Base-by-base conservation (phyloP, 2,888 invertebrate species). In the Zootermopsis nevadensis region DNA sequence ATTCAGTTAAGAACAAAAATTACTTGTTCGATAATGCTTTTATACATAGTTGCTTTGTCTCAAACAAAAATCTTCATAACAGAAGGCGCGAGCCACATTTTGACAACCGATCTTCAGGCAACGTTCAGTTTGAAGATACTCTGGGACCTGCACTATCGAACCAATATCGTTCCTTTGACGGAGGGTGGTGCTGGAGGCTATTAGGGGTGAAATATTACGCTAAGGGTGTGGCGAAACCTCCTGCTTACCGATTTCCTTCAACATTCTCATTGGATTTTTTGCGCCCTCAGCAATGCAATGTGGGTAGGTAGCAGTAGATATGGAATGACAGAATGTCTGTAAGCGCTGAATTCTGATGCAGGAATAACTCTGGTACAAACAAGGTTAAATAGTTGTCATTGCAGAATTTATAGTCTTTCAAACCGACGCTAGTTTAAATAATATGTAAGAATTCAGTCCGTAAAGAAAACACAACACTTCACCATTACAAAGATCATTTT, bases 161-260 rank as follows among this genome's bases (percentile, higher is more conserved):
- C 67, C 83, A 76, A 80, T 83, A 83, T 83, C 83, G 83, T 72
- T 72, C 33, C 72, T 72, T 31, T 33, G 33, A 33, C 27, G 53
- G 30, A 35, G 35, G 77, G 77, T 74, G 77, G 53, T 53, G 77
- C 60, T 77, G 80, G 66, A 69, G 80, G 82, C 84, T 84, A 83
- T 84, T 84, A 84, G 82, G 82, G 84, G 82, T 84, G 84, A 84
- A 84, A 84, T 84, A 84, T 84, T 84, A 83, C 82, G 55, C 82
- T 79, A 77, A 81, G 82, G 82, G 84, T 82, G 84, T 83, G 84
- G 82, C 80, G 74, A 60, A n/a, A 81, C 77, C 81, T 83, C 81
- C 69, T 77, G 77, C 76, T 84, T 82, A 82, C 84, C 83, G 82
- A 84, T 84, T 84, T 84, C 82, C 84, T 84, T 82, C 82, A 76